Base-by-base conservation (phyloP, 2,888 invertebrate species). In the Drosophila greeni region DNA sequence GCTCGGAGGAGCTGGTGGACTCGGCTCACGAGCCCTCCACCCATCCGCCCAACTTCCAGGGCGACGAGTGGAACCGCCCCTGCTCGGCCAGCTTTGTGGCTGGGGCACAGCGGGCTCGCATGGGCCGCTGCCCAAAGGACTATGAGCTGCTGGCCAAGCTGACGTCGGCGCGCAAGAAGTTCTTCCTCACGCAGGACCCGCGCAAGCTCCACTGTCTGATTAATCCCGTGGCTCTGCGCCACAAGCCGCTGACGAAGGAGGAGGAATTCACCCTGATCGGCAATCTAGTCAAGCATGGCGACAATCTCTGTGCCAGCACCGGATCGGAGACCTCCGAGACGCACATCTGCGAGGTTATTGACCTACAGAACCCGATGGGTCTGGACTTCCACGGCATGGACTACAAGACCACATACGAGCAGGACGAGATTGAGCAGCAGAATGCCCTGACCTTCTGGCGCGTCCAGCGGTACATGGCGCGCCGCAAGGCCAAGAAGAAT, bases 371-470 rank as follows among this genome's bases (percentile, higher is more conserved):
- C 73, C 88, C 88, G 0, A 53, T 87, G 29, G 76, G 81, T 12
- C 48, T 88, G 40, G 89, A 88, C 51, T 87, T 86, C 33, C 88
- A 88, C 60, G 89, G 88, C 51, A 68, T 86, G 71, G 89, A 88
- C 64, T 88, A 87, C 36, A 85, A 82, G 68, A 85, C 82, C 40
- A 87, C 87, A 0, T 89, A 86, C 52, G 73, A 79, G 33, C 73
- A 71, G 33, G 88, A 88, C 57, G 88, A 88, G 42, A 86, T 88
- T 55, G 82, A 86, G 42, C 66, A 77, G 5, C 85, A 87, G 58
- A 87, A 89, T 65, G 77, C 84, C 20, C 70, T 75, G 31, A 84
- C 85, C 40, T 89, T 86, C 54, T 78, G 85, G 45, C 77, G 79
- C n/a, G 73, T 87, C 2, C 65, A 76, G 3, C 86, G 88, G 0